A percentile compares a stretch with the other conserved stretches of the same genome.
Conservation (phyloP, 2,888 invertebrate genomes). For the Cosmia pyralina region DNA sequence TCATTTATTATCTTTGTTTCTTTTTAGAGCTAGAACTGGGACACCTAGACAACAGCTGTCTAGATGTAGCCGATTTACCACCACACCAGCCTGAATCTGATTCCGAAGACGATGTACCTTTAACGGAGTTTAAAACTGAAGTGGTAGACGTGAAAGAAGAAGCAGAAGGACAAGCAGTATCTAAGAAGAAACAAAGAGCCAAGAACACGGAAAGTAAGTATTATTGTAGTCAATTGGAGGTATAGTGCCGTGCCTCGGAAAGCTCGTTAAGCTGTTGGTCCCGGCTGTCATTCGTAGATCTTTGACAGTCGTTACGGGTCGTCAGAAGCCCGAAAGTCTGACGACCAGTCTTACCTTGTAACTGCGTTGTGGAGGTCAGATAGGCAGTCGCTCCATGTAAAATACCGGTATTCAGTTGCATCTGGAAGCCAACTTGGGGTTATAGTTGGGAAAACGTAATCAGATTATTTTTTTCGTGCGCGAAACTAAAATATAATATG, state of each 20-base stretch:
- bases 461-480: too few relatives aligned
- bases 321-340: not conserved
- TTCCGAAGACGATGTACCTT: not conserved
- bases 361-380: too few relatives aligned
- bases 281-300: not conserved
- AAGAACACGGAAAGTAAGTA: not conserved
- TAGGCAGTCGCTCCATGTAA: too few relatives aligned
- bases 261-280: not conserved
- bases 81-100: not conserved
- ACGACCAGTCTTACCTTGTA: not conserved
- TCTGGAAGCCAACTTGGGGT: too few relatives aligned
- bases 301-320: not conserved
- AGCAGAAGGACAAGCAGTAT: not conserved
- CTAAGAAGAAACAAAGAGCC: conserved; percentile 32
- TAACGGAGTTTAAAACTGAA: not conserved
- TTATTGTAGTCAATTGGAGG: too few relatives aligned
- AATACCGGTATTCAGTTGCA: too few relatives aligned
- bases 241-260: too few relatives aligned
- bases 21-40: not conserved
- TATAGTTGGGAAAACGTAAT: too few relatives aligned
- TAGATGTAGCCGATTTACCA: not conserved
- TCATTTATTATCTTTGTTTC: too few relatives aligned
- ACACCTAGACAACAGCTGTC: not conserved
- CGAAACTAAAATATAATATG: too few relatives aligned
- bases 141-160: conserved; percentile 4